Evolutionary conservation across 2,888 invertebrate species (phyloP).

Genomic region (Seira musarum): DNA sequence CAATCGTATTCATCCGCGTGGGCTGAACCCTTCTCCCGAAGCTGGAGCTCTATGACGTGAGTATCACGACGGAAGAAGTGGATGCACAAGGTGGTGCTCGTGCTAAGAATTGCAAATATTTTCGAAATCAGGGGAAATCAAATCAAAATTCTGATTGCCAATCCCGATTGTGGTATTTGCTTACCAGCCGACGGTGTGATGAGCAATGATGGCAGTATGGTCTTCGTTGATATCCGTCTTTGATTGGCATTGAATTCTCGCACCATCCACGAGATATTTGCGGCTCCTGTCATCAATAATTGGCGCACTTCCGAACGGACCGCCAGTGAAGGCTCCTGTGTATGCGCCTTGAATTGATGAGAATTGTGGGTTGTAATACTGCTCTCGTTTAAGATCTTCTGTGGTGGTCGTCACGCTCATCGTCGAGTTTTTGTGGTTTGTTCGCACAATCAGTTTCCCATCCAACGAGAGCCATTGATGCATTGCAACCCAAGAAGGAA

Average conservation of each 20-base stretch:
- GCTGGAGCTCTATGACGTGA: slow-evolving; percentile 82
- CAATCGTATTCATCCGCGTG: slow-evolving; percentile 61
- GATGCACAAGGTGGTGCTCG: slow-evolving; percentile 86
- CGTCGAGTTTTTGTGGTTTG: slow-evolving; percentile 84
- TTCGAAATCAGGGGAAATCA: slow-evolving; percentile 1
- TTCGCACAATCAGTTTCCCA: slow-evolving; percentile 78
- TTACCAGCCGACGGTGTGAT: slow-evolving; percentile 85
- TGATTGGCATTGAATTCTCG: slow-evolving; percentile 65
- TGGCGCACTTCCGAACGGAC: slow-evolving; percentile 40
- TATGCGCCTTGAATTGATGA: slow-evolving; percentile 47
- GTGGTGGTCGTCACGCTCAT: slow-evolving; percentile 76
- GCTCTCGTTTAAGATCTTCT: slow-evolving; percentile 70
- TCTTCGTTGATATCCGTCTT: slow-evolving; percentile 66
- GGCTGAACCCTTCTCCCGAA: slow-evolving; percentile 56
- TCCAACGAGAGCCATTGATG: slow-evolving; percentile 87
- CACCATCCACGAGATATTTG: slow-evolving; percentile 60
- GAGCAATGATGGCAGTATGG: slow-evolving; percentile 77
- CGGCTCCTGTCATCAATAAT: slow-evolving; percentile 41
- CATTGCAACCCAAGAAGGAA: slow-evolving; percentile 85
- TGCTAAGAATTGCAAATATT: slow-evolving; percentile 75
- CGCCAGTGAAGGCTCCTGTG: slow-evolving; percentile 50
- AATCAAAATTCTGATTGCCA: slow-evolving; percentile 3
- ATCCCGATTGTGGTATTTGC: slow-evolving; percentile 65
- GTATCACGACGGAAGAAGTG: slow-evolving; percentile 81
- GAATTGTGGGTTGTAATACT: slow-evolving; percentile 40